These are phyloP conservation scores for Oligia strigilis DNA, from an alignment of 2,888 invertebrate species.

Conservation along the genomic window DNA sequence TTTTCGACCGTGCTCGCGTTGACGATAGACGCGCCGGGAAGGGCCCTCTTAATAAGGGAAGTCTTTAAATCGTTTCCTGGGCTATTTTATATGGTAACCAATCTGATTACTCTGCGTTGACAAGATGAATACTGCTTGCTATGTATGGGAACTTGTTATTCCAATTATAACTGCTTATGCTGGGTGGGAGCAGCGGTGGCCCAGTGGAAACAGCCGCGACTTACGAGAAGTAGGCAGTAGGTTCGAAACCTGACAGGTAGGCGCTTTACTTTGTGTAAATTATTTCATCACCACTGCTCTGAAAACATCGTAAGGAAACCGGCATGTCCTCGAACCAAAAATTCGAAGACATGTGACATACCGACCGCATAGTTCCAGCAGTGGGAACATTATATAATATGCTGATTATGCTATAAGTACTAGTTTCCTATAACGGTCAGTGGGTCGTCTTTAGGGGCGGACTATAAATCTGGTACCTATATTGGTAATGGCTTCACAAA, in stretches of 20 bases:
- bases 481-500: not conserved
- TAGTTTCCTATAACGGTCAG: not conserved
- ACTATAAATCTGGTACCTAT: not conserved
- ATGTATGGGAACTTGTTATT: constrained; percentile 19
- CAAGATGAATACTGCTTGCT: constrained; percentile 15
- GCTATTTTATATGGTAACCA: constrained; percentile 3
- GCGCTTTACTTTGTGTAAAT: not conserved
- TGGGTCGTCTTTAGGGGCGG: too few species aligned
- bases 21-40: too few species aligned
- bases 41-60: too few species aligned
- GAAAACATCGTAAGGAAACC: too few species aligned
- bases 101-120: constrained; percentile 32
- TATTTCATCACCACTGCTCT: too few species aligned
- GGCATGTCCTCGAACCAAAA: too few species aligned
- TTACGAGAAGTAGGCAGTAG: not conserved
- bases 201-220: not conserved
- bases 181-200: not conserved
- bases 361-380: too few species aligned
- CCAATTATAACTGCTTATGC: constrained; percentile 9
- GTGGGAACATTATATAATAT: too few species aligned
- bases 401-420: not conserved
- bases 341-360: too few species aligned
- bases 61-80: constrained; percentile 3
- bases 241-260: not conserved
- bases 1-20: too few species aligned